Percentiles rank a stretch among this genome's conserved stretches.
Evolutionary conservation across 2,113 vertebrate species (phyloP).

Genomic region (Saiga tatarica): DNA sequence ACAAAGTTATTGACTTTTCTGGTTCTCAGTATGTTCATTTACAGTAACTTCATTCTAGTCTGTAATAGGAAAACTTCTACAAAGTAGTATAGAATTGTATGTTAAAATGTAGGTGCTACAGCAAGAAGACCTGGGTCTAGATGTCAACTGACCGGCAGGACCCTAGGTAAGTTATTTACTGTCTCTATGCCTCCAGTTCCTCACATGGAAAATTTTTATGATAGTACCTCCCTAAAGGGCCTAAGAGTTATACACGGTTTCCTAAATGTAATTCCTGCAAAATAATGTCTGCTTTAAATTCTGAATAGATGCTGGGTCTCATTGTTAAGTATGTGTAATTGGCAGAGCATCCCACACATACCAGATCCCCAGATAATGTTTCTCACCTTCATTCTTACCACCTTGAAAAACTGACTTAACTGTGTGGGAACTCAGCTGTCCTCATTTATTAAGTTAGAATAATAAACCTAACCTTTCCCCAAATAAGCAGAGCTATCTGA

Average conservation of each 20-base stretch:
- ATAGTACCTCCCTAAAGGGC: background rate
- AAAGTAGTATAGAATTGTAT: background rate
- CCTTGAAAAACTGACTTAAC: constrained; percentile 16
- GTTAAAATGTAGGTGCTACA: background rate
- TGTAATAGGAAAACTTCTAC: background rate
- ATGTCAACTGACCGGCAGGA: background rate
- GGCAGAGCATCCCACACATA: background rate
- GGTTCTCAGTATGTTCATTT: background rate
- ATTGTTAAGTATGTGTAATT: background rate
- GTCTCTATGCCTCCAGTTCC: background rate
- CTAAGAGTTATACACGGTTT: background rate
- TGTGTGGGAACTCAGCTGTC: background rate
- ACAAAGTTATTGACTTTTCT: background rate
- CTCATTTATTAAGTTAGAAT: constrained; percentile 38
- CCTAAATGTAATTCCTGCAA: background rate
- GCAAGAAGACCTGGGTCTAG: background rate
- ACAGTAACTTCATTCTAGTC: background rate
- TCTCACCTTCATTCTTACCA: background rate
- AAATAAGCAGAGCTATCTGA: constrained; percentile 24
- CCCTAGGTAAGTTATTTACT: background rate
- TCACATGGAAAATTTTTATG: background rate
- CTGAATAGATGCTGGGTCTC: background rate
- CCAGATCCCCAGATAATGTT: background rate
- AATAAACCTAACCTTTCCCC: constrained; percentile 34
- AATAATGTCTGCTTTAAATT: background rate